These are phyloP conservation scores for Triplophysa bombifrons DNA, from an alignment of 2,797 vertebrate species.

Conservation along the genomic window DNA sequence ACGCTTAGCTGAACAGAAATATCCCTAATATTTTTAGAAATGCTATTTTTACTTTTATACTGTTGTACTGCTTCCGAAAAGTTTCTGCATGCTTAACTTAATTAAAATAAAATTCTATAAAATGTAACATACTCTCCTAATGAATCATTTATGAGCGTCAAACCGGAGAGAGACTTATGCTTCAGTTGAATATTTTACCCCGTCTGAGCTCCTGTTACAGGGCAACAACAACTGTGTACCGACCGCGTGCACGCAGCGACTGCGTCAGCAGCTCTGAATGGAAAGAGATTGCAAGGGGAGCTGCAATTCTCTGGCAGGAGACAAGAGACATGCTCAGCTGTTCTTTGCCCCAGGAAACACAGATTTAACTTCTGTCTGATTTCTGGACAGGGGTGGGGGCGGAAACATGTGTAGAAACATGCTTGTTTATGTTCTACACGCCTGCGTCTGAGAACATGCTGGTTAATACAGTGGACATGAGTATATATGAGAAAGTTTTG, in stretches of 20 bases:
- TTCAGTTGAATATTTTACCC: constrained; percentile 36
- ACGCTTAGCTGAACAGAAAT: constrained; percentile 19
- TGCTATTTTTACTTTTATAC: constrained; percentile 22
- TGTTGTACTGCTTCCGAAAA: not conserved
- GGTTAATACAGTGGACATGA: not conserved
- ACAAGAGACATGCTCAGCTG: constrained; percentile 45
- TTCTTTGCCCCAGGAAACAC: constrained; percentile 33
- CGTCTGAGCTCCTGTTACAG: constrained; percentile 36
- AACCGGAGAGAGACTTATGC: constrained; percentile 29
- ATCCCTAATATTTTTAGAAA: constrained; percentile 34
- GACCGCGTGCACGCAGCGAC: constrained; percentile 25
- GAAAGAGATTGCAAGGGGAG: constrained; percentile 43
- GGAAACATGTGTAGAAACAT: constrained; percentile 13
- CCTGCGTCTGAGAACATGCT: constrained; percentile 4
- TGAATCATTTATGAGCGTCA: constrained; percentile 9
- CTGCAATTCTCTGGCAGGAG: constrained; percentile 41
- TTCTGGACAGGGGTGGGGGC: not conserved
- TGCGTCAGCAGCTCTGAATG: constrained; percentile 41
- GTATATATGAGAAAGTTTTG: not conserved
- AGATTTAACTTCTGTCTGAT: constrained; percentile 20
- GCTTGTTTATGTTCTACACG: constrained; percentile 1
- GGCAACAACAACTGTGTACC: constrained; percentile 42
- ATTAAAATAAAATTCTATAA: not conserved
- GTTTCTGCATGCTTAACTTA: not conserved
- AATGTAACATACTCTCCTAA: constrained; percentile 3